These are phyloP conservation scores for Enteromius viviparus DNA, from an alignment of 2,797 vertebrate genomes.

Conservation along the genomic window DNA sequence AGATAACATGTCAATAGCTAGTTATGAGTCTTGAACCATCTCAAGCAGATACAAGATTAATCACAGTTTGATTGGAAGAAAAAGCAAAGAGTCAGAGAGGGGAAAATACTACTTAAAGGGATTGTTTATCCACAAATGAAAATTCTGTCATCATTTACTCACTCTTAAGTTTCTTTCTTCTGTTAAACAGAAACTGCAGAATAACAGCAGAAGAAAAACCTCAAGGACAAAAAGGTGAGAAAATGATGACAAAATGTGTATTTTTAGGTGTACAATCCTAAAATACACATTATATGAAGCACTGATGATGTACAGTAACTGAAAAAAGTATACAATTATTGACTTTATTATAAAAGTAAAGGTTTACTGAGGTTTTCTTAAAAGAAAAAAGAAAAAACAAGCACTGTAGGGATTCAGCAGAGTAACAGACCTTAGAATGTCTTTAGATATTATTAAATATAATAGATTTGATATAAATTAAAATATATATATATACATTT, in stretches of 20 bases:
- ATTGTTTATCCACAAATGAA: not conserved
- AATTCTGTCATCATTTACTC: not conserved
- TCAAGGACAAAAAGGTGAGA: not conserved
- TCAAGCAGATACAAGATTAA: not conserved
- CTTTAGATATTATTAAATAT: not conserved
- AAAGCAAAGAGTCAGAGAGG: not conserved
- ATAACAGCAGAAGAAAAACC: not conserved
- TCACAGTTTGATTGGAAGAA: not conserved
- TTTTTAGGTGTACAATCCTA: not conserved
- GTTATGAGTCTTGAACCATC: not conserved
- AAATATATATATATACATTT: not conserved
- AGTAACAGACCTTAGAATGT: not conserved
- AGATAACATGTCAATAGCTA: not conserved
- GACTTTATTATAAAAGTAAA: not conserved
- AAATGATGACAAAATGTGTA: not conserved
- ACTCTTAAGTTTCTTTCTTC: not conserved
- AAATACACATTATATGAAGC: not conserved
- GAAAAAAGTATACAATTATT: not conserved
- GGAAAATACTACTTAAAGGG: not conserved
- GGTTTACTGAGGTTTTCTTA: not conserved
- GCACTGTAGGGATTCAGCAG: not conserved
- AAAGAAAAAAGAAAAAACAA: not conserved
- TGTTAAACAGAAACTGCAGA: not conserved
- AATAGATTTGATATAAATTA: not conserved
- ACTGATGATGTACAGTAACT: not conserved